These are phyloP conservation scores for Peromyscus nudipes DNA, from an alignment of 2,797 vertebrate genomes.

Conservation along the genomic window DNA sequence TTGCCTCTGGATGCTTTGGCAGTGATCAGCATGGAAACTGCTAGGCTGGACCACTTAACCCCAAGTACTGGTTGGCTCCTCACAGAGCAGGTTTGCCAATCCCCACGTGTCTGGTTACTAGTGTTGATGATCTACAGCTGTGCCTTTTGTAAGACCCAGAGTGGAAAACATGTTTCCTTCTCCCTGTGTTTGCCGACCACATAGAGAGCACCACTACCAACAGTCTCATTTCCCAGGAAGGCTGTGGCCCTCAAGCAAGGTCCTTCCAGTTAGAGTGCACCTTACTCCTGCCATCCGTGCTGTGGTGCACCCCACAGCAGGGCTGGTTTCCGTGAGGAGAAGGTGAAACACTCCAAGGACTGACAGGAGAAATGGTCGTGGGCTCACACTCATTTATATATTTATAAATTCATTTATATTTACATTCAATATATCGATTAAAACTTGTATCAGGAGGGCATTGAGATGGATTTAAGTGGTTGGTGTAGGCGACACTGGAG, in stretches of 20 bases:
- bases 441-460: not conserved
- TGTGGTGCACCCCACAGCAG: not conserved
- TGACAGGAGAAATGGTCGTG: not conserved
- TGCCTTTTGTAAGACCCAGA: conserved; percentile 31
- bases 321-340: conserved; percentile 24
- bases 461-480: not conserved
- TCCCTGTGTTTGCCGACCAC: not conserved
- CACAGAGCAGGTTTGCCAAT: not conserved
- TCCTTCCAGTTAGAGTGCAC: not conserved
- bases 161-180: not conserved
- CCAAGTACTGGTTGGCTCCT: not conserved
- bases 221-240: not conserved
- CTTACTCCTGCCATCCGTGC: not conserved
- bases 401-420: too few species aligned
- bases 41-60: accelerated
- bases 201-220: not conserved
- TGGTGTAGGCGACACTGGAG: not conserved
- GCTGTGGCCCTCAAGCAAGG: not conserved
- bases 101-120: accelerated
- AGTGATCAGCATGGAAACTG: not conserved
- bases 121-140: accelerated
- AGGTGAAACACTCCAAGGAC: conserved; percentile 30
- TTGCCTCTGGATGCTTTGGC: not conserved
- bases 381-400: not conserved
- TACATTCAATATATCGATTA: not conserved